These are phyloP conservation scores for Coccyzus lansbergi DNA, from an alignment of 2,797 vertebrate genomes.

Conservation along the genomic window DNA sequence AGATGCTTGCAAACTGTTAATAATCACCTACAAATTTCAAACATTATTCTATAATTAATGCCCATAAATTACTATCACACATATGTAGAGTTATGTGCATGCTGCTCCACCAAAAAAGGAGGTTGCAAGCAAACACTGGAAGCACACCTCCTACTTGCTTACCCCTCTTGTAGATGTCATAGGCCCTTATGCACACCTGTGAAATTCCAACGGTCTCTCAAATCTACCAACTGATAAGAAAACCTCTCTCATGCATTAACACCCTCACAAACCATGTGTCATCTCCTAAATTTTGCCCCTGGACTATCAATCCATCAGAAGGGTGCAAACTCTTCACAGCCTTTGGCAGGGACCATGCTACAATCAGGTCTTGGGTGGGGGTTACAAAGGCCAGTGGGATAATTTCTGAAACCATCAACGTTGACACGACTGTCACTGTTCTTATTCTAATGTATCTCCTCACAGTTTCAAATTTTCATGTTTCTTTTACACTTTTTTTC, in stretches of 20 bases:
- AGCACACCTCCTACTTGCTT: neutral
- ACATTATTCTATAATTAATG: neutral
- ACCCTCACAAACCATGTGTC: neutral
- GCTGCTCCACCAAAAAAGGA: rapidly evolving
- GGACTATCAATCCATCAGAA: neutral
- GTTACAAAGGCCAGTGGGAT: rapidly evolving
- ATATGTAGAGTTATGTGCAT: rapidly evolving
- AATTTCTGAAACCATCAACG: neutral
- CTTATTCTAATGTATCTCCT: neutral
- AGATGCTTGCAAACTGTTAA: neutral
- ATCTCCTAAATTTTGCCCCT: neutral
- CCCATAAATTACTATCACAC: neutral
- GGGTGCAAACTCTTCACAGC: neutral
- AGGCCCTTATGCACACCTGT: rapidly evolving
- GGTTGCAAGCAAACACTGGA: rapidly evolving
- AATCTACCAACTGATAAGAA: neutral
- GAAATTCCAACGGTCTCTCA: neutral
- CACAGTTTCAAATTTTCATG: neutral
- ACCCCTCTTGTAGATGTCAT: rapidly evolving
- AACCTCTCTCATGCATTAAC: rapidly evolving
- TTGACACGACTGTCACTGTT: neutral
- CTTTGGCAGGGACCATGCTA: neutral
- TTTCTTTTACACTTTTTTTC: neutral
- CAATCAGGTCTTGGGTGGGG: neutral
- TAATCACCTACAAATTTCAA: neutral